Evolutionary conservation across 2,888 invertebrate genomes (phyloP), one percentile per base, ranked within the genome.

Genomic region (Pterobdella sp.): DNA sequence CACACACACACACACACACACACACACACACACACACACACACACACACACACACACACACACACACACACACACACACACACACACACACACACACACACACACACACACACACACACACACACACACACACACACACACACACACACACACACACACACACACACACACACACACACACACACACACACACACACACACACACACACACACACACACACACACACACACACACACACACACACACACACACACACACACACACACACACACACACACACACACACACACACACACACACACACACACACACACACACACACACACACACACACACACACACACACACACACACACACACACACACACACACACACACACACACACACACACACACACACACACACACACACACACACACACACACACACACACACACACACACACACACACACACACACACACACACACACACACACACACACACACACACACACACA

Each of bases 61-160:
- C n/a, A 18, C 14, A 18, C 65, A 65, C 10, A 7, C 65, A 35
- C 65, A 35, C 34, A 34, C 10, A 3, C 65, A 65, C 65, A 65
- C 65, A 65, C 65, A 65, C 65, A 65, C 65, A 65, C 65, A 65
- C 65, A 65, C 65, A 65, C 65, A 65, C 65, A 65, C 65, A 65
- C 65, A 65, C 65, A 65, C 65, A 65, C 65, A 65, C 65, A 65
- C 65, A 65, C 65, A 65, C 65, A 65, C 65, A 65, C 65, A 65
- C 65, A 65, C 65, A 65, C 65, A 65, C 65, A 65, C 65, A 65
- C 65, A 65, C 65, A 65, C 65, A 65, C 65, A 65, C 65, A 65
- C 65, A 65, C 65, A 65, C 65, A 65, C 65, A 65, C 65, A 65
- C 65, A 65, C 65, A 65, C 65, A 65, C 65, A 65, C 35, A 65